A percentile compares a stretch with the other conserved stretches of the same genome.
Evolutionary conservation across 2,113 vertebrate species (phyloP).

Genomic region (Canis aureus): DNA sequence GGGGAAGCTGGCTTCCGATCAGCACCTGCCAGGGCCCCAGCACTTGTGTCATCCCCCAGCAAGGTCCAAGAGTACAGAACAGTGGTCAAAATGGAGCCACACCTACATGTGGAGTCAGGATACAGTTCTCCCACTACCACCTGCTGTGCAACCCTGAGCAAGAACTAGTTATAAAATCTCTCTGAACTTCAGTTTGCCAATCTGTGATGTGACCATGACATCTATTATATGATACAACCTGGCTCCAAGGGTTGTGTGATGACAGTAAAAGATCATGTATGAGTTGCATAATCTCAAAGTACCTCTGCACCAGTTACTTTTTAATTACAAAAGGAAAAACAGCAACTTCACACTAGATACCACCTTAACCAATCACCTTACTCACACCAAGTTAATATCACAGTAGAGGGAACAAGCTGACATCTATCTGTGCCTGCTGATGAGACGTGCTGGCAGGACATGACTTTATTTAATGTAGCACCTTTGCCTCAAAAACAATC

Average conservation of each 20-base stretch:
- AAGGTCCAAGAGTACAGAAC: neutral
- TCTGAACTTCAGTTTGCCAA: neutral
- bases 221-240: neutral
- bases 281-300: neutral
- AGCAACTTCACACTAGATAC: neutral
- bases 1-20: conserved; percentile 96
- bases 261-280: neutral
- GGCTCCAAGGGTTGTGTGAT: neutral
- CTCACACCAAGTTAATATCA: neutral
- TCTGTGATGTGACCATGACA: neutral
- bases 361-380: neutral
- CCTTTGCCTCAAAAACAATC: neutral
- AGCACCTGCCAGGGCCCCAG: conserved; percentile 90
- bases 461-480: neutral
- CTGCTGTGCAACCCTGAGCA: neutral
- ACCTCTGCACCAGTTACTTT: neutral
- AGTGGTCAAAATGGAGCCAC: neutral
- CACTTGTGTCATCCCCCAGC: neutral
- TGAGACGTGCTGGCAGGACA: neutral
- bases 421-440: neutral
- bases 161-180: neutral
- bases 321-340: conserved; percentile 14
- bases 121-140: neutral
- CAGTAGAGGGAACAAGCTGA: neutral
- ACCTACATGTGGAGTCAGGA: neutral